These are phyloP conservation scores for Drosophila busckii DNA, from an alignment of 1,140 invertebrate species.

Conservation along the genomic window DNA sequence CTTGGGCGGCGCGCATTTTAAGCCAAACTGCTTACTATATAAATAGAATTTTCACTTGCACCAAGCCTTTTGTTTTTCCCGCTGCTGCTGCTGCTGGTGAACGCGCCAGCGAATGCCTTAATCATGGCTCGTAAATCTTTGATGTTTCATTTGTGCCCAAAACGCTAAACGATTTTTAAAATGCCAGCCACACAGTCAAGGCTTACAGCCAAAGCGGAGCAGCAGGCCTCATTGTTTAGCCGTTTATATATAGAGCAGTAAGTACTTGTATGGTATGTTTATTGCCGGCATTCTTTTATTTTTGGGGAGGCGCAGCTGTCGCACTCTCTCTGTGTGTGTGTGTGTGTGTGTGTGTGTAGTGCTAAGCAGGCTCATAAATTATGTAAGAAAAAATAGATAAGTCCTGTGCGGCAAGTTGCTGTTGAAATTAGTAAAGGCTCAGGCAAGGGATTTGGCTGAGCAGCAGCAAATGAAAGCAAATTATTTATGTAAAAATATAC, in stretches of 20 bases:
- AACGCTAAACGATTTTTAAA: conserved; percentile 73
- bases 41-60: conserved; percentile 49
- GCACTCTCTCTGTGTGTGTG: conserved; percentile 4
- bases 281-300: conserved; percentile 9
- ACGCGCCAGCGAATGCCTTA: conserved; percentile 58
- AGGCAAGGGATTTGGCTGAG: conserved; percentile 19
- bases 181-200: conserved; percentile 2
- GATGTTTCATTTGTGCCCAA: conserved; percentile 74
- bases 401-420: conserved; percentile 44
- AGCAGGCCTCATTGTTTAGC: conserved; percentile 2
- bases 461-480: too few relatives aligned
- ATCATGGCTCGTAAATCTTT: conserved; percentile 76
- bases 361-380: conserved; percentile 59
- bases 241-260: conserved; percentile 1
- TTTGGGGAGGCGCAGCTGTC: not conserved
- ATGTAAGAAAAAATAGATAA: conserved; percentile 42
- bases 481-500: too few relatives aligned
- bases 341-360: conserved; percentile 37
- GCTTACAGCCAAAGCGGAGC: not conserved
- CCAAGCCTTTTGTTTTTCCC: conserved; percentile 48
- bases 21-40: too few relatives aligned
- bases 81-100: conserved; percentile 8
- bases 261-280: conserved; percentile 22
- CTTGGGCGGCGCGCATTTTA: too few relatives aligned
- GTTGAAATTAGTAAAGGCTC: conserved; percentile 30